Evolutionary conservation across 2,797 vertebrate genomes (phyloP), one percentile per base, ranked within the genome.

Genomic region (Numenius phaeopus): DNA sequence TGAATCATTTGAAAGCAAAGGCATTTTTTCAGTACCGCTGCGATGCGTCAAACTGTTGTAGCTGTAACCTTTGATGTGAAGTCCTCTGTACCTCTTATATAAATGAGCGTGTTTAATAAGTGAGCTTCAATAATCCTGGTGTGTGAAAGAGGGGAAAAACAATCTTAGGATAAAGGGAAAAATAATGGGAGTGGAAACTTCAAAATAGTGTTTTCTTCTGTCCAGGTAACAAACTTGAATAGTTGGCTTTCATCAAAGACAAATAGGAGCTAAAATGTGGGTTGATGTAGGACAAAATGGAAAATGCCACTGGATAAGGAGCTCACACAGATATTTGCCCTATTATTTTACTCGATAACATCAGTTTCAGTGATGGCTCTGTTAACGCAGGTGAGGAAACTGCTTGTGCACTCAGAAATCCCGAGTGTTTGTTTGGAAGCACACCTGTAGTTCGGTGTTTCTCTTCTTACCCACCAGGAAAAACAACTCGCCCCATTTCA

Each of bases 311-410:
- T 49, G 76, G 71, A 29, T 46, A 16, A 49, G 72, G 77, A 44
- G 40, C 29, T 54, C 14, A 10, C 6, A 1, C 7, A 18, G 32
- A 5, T 27, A 8, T 2, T 2, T 5, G 62, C 23, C 6, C 0
- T 40, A 11, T 90, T 81, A 22, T 92, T 94, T 75, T 58, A 30
- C 32, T 34, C 15, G 81, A 79, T 94, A 91, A 50, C 55, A 87
- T 94, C 75, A 16, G 78, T 94, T 92, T 92, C 86, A 58, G 57
- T 11, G 47, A 14, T 70, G 83, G 30, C 57, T 71, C n/a, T 67
- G 5, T 59, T 66, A 34, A 18, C 34, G 52, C 42, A 23, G 72
- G 16, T 27, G 9, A 57, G 72, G 54, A 80, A 88, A 11, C 61
- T 57, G 73, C 39, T 39, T 32, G 40, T 72, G 47, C 39, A 2